A percentile compares a stretch with the other conserved stretches of the same genome.
These are phyloP conservation scores for Amaurobius ferox DNA, from an alignment of 2,888 invertebrate genomes.

Conservation along the genomic window DNA sequence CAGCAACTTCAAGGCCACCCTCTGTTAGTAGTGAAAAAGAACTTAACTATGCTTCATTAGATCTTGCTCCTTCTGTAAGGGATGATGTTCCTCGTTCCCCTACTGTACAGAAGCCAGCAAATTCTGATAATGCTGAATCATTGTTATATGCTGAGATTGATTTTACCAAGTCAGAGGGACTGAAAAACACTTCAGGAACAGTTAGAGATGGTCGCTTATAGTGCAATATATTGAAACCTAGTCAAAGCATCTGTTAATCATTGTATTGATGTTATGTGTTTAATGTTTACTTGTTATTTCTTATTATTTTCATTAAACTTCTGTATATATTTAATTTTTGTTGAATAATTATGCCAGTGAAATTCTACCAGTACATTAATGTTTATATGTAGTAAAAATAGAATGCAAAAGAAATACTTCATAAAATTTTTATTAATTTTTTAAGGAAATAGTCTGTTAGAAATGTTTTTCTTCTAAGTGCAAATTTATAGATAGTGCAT, in stretches of 20 bases:
- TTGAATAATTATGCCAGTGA: not conserved
- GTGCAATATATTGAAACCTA: conserved; percentile 51
- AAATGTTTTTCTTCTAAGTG: no score
- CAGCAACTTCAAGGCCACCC: conserved; percentile 55
- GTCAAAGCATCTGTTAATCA: conserved; percentile 27
- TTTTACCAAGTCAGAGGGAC: conserved; percentile 77
- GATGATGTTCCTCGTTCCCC: conserved; percentile 75
- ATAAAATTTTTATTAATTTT: no score
- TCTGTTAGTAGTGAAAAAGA: conserved; percentile 79
- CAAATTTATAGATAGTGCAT: not conserved
- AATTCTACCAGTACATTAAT: no score
- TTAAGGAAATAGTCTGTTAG: no score
- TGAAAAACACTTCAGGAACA: conserved; percentile 74
- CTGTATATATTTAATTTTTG: not conserved
- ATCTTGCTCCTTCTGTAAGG: conserved; percentile 75
- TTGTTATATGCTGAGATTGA: conserved; percentile 78
- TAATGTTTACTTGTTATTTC: not conserved
- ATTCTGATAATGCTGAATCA: conserved; percentile 53
- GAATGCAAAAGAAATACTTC: no score
- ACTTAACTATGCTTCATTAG: conserved; percentile 79
- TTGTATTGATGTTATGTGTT: not conserved
- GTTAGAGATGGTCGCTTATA: conserved; percentile 69
- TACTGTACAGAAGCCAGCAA: conserved; percentile 74
- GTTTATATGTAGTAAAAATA: no score
- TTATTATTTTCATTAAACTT: not conserved